Conservation (phyloP, 1,140 invertebrate species). For the Zaprionus lachaisei region DNA sequence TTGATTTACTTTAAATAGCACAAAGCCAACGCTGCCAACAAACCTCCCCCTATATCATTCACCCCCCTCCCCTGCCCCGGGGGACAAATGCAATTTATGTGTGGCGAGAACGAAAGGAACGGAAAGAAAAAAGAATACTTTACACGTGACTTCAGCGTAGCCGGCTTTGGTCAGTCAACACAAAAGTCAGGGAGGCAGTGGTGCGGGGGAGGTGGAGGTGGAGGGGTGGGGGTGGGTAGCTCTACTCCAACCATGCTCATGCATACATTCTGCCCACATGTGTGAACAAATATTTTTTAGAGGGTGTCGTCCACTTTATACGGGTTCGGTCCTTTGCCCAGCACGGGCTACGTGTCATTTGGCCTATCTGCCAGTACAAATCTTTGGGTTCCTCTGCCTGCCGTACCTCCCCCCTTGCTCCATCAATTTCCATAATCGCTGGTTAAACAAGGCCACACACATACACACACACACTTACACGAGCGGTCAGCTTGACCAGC, state of each 20-base stretch:
- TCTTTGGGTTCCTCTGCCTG: constrained; percentile 41
- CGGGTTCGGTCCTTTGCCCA: constrained; percentile 53
- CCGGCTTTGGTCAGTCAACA: constrained; percentile 32
- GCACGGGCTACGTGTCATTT: constrained; percentile 74
- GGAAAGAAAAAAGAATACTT: constrained; percentile 39
- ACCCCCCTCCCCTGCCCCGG: neutral
- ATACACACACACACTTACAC: constrained; percentile 38
- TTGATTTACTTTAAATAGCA: constrained; percentile 80
- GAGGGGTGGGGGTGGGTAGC: neutral
- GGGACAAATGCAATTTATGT: constrained; percentile 74
- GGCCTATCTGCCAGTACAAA: constrained; percentile 72
- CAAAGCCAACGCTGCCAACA: neutral
- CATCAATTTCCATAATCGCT: constrained; percentile 78
- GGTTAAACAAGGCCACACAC: constrained; percentile 76
- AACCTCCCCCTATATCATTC: neutral
- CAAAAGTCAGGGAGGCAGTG: constrained; percentile 20
- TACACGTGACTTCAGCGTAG: constrained; percentile 73
- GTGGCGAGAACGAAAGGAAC: constrained; percentile 32
- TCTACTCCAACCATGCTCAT: constrained; percentile 1
- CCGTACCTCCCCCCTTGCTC: constrained; percentile 5
- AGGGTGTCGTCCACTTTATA: constrained; percentile 68
- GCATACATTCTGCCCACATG: constrained; percentile 52
- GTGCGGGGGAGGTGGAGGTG: too few species aligned
- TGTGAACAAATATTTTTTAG: constrained; percentile 82
- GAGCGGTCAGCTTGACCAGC: constrained; percentile 45